Percentiles rank a stretch among this genome's conserved stretches.
Conservation (phyloP, 2,888 invertebrate species). For the Unio pictorum region DNA sequence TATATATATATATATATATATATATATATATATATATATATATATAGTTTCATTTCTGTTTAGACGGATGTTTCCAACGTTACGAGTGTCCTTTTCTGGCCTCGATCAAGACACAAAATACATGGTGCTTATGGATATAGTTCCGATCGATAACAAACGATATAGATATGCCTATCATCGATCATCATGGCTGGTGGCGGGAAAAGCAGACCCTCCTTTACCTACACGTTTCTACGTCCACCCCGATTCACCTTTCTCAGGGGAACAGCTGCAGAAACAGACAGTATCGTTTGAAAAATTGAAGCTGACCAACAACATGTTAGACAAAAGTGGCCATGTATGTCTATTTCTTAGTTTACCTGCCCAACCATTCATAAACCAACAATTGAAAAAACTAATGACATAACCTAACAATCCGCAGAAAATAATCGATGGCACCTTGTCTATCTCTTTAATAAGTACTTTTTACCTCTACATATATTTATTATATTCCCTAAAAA, state of each 20-base stretch:
- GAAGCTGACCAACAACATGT: constrained; percentile 97
- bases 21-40: too few species aligned
- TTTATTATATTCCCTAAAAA: too few species aligned
- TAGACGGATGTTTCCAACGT: constrained; percentile 98
- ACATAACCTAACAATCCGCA: too few species aligned
- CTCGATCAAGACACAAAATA: constrained; percentile 79
- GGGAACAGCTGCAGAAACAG: constrained; percentile 95
- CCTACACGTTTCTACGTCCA: constrained; percentile 94
- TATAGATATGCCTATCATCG: constrained; percentile 96
- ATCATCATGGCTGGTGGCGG: constrained; percentile 97
- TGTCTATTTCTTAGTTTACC: constrained; percentile 19
- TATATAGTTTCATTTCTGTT: neutral
- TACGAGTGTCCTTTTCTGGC: constrained; percentile 91
- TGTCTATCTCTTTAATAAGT: too few species aligned
- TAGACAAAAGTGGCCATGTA: constrained; percentile 75
- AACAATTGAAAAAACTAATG: too few species aligned
- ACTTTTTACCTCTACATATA: too few species aligned
- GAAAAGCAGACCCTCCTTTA: constrained; percentile 96
- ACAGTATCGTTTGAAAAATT: constrained; percentile 98
- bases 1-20: too few species aligned
- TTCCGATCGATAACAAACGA: constrained; percentile 96
- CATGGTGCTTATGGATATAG: constrained; percentile 95
- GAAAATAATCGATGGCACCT: too few species aligned
- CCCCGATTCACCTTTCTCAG: constrained; percentile 96
- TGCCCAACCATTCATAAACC: too few species aligned